Evolutionary conservation across 2,888 invertebrate genomes (phyloP), one percentile per base, ranked within the genome.

Genomic region (Allygus modestus): DNA sequence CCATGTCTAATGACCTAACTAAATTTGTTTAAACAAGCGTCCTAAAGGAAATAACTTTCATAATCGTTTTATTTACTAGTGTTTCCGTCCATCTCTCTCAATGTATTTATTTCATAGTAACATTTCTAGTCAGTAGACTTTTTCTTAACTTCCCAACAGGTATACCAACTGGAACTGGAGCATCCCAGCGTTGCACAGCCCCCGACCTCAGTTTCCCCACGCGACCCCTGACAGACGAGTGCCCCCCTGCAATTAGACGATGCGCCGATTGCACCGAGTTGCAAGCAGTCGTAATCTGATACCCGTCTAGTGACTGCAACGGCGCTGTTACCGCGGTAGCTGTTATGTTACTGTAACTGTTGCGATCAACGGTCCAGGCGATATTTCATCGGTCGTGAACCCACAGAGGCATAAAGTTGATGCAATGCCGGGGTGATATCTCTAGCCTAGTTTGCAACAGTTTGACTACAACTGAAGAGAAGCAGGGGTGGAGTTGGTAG

Each of bases 171-270:
- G n/a, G n/a, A n/a, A n/a, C n/a, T n/a, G n/a, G n/a, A 17, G 46
- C 46, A 17, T 17, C 46, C 46, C 12, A 46, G 58, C 23, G 20
- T 26, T 2, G 23, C 58, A 58, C 20, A 23, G 23, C 58, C 58
- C 2, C 58, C 46, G 37, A 9, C n/a, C 11, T 46, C 0, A n/a
- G 58, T 23, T 23, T 23, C 58, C 20, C 20, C 58, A 58, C 58
- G 23, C 58, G 58, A 58, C 58, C 58, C 23, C 58, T 58, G 58
- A 58, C 15, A 2, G 23, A 1, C 20, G 58, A 58, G 51, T 12
- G 51, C 5, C 20, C 69, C 20, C 69, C 69, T 69, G 69, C 69
- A 69, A 69, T 69, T 69, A 69, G 33, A 4, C 69, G 69, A 69
- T 69, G 69, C 37, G 15, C 69, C 28, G 31, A 69, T 69, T 31